Conservation (phyloP, 2,797 vertebrate genomes). For the Oryzias sinensis region DNA sequence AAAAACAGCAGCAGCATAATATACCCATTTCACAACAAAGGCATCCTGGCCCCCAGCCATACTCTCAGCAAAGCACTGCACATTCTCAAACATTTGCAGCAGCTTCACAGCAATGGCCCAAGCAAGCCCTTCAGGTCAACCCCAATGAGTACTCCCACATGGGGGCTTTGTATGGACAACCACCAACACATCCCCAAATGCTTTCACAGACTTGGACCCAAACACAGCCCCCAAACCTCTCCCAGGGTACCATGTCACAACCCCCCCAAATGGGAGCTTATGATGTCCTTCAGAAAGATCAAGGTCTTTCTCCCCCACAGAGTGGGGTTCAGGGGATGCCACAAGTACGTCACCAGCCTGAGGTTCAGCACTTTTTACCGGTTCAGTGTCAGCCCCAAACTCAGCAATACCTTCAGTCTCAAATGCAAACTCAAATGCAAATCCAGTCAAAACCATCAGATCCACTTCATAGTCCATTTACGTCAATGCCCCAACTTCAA, state of each 20-base stretch:
- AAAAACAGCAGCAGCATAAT: conserved; percentile 45
- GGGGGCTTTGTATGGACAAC: conserved; percentile 31
- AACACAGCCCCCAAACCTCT: conserved; percentile 46
- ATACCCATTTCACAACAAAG: conserved; percentile 42
- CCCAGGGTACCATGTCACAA: conserved; percentile 41
- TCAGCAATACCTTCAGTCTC: conserved; percentile 29
- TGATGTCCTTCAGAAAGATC: conserved; percentile 41
- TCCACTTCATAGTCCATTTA: conserved; percentile 14
- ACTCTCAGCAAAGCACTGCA: conserved; percentile 27
- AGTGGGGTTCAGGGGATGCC: conserved; percentile 33
- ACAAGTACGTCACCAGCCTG: conserved; percentile 26
- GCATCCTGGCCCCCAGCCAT: conserved; percentile 37
- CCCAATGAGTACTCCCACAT: conserved; percentile 28
- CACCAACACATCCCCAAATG: conserved; percentile 43
- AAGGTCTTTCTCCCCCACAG: conserved; percentile 51
- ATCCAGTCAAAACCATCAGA: conserved; percentile 13
- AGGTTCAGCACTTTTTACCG: conserved; percentile 33
- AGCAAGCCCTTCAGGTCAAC: conserved; percentile 31
- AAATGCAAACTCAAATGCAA: conserved; percentile 31
- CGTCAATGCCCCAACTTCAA: conserved; percentile 25
- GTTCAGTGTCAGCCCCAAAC: conserved; percentile 28
- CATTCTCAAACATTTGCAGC: conserved; percentile 41
- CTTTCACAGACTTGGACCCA: conserved; percentile 52
- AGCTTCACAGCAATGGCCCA: conserved; percentile 46
- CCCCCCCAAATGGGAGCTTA: conserved; percentile 33